These are phyloP conservation scores for Drosophila multiciliata DNA, from an alignment of 2,888 invertebrate genomes.

Conservation along the genomic window DNA sequence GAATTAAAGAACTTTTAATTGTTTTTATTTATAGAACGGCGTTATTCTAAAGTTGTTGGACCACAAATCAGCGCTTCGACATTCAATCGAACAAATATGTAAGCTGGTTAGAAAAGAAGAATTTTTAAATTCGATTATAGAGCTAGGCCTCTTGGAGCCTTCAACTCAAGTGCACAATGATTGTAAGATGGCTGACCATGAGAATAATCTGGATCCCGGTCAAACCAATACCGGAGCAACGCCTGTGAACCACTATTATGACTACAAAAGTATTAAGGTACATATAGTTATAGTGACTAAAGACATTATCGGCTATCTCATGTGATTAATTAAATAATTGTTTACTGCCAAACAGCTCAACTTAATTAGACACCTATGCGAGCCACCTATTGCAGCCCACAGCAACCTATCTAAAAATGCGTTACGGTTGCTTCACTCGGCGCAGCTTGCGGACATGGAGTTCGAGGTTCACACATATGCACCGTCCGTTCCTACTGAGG, in stretches of 20 bases:
- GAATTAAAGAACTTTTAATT: neutral
- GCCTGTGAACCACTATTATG: constrained; percentile 63
- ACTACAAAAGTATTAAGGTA: constrained; percentile 82
- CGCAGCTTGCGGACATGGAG: constrained; percentile 88
- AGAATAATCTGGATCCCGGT: constrained; percentile 60
- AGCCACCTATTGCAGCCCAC: constrained; percentile 86
- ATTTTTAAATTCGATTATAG: constrained; percentile 87
- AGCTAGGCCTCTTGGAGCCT: constrained; percentile 86
- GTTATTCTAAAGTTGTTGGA: constrained; percentile 86
- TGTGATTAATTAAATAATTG: neutral
- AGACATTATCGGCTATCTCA: neutral
- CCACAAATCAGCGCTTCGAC: constrained; percentile 86
- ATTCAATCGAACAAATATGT: constrained; percentile 86
- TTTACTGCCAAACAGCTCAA: constrained; percentile 74
- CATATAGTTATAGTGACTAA: neutral
- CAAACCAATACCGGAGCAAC: constrained; percentile 43
- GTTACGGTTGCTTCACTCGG: constrained; percentile 86
- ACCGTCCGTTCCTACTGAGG: constrained; percentile 1
- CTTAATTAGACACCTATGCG: constrained; percentile 87
- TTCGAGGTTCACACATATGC: constrained; percentile 86
- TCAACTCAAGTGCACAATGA: constrained; percentile 75
- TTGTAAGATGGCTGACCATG: constrained; percentile 61
- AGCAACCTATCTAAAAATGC: constrained; percentile 87
- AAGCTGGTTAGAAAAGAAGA: constrained; percentile 88
- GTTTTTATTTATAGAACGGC: constrained; percentile 85